Percentiles rank a stretch among this genome's conserved stretches.
These are phyloP conservation scores for Drosophila triauraria DNA, from an alignment of 1,140 invertebrate species.

Conservation along the genomic window DNA sequence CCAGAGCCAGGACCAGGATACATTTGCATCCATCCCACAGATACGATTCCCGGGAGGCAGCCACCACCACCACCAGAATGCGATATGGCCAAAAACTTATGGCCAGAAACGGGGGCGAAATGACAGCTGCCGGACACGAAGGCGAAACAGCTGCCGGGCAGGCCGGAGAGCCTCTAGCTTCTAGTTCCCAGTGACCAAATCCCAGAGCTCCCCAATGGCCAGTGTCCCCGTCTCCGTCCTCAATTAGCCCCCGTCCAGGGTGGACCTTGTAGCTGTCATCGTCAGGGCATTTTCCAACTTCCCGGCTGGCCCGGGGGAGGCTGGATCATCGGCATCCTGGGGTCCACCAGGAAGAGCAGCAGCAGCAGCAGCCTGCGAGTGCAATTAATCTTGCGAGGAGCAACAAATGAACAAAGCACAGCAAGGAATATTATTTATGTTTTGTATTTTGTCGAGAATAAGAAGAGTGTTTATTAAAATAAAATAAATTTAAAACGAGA, in stretches of 20 bases:
- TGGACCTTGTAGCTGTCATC: constrained; percentile 22
- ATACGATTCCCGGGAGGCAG: constrained; percentile 9
- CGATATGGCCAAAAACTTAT: constrained; percentile 27
- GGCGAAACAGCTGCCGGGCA: constrained; percentile 18
- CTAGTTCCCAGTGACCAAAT: constrained; percentile 1
- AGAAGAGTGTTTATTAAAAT: not conserved
- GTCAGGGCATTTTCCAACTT: constrained; percentile 17
- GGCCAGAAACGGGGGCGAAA: not conserved
- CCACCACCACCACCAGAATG: not conserved
- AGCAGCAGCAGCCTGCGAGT: constrained; percentile 15
- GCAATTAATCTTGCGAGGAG: constrained; percentile 43
- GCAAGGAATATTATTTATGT: not conserved
- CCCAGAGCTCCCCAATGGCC: constrained; percentile 1
- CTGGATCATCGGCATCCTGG: constrained; percentile 24
- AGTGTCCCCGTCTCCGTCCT: too few species aligned
- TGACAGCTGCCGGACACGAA: constrained; percentile 27
- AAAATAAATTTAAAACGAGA: not conserved
- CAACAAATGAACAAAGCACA: constrained; percentile 38
- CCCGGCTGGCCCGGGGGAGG: constrained; percentile 7
- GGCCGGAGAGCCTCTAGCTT: not conserved
- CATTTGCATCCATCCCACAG: constrained; percentile 10
- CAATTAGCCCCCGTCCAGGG: constrained; percentile 6
- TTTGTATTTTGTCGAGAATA: not conserved
- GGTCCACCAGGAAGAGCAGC: not conserved
- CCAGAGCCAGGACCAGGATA: constrained; percentile 3